phyloP scores from a whole-genome alignment of 2,113 vertebrate species.

The Syrmaticus mikado region DNA sequence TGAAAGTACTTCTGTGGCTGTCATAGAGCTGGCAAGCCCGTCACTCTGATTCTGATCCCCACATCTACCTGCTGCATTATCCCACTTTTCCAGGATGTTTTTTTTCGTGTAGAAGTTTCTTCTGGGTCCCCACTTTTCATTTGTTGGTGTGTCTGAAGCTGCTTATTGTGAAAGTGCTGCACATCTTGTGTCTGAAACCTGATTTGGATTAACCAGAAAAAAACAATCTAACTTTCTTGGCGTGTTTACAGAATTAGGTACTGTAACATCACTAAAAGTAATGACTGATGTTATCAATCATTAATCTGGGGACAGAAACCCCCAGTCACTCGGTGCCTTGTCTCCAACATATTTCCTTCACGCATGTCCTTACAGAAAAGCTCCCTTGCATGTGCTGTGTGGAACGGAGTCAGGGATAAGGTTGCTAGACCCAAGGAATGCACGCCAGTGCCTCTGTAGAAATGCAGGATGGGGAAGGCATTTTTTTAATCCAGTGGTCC shows the following conservation, averaged over 20 bases:
- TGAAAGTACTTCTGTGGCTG: neutral
- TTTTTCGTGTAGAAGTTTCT: neutral
- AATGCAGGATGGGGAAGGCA: neutral
- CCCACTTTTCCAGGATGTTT: neutral
- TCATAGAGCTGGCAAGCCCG: neutral
- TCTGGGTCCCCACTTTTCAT: neutral
- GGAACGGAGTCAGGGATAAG: neutral
- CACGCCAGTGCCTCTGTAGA: neutral
- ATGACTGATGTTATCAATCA: neutral
- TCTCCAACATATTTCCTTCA: neutral
- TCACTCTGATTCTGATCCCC: neutral
- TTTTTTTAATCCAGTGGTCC: neutral
- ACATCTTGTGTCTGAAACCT: neutral
- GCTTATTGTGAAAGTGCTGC: neutral
- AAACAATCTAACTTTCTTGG: neutral
- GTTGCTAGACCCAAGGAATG: neutral
- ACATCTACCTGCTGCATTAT: neutral
- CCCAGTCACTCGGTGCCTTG: neutral
- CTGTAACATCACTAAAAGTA: neutral
- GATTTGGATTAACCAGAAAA: neutral
- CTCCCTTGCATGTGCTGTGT: neutral
- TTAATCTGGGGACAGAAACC: neutral
- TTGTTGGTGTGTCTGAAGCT: neutral
- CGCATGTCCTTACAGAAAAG: neutral
- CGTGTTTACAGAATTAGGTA: neutral